Conservation (phyloP, 2,797 vertebrate species). For the Myotis myotis region DNA sequence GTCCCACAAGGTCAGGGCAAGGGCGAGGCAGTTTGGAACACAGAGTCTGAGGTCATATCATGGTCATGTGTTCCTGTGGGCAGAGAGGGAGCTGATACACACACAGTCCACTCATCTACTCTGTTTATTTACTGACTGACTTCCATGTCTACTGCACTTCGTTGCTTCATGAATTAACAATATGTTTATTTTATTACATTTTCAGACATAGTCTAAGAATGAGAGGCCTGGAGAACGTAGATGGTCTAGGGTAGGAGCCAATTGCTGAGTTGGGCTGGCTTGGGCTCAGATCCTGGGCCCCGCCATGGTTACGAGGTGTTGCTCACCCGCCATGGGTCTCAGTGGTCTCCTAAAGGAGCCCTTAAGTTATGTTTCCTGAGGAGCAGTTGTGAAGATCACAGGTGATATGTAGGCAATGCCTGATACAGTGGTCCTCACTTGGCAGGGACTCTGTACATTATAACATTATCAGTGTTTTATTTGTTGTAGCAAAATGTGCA, state of each 20-base stretch:
- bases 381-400: background rate
- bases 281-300: background rate
- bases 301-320: background rate
- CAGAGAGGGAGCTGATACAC: background rate
- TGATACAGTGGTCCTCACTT: background rate
- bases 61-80: background rate
- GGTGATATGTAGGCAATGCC: background rate
- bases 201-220: background rate
- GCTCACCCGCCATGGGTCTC: background rate
- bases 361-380: background rate
- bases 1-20: background rate
- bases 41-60: background rate
- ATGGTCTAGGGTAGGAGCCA: too few species aligned
- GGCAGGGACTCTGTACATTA: background rate
- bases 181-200: conserved; percentile 22
- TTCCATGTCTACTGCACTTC: background rate
- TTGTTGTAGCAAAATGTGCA: background rate
- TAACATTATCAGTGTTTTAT: background rate
- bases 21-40: background rate
- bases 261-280: background rate
- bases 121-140: background rate
- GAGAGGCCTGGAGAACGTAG: background rate
- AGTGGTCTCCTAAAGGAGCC: background rate
- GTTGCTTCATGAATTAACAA: background rate
- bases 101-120: background rate